Conservation (phyloP, 2,888 invertebrate genomes). For the Bombylius major region DNA sequence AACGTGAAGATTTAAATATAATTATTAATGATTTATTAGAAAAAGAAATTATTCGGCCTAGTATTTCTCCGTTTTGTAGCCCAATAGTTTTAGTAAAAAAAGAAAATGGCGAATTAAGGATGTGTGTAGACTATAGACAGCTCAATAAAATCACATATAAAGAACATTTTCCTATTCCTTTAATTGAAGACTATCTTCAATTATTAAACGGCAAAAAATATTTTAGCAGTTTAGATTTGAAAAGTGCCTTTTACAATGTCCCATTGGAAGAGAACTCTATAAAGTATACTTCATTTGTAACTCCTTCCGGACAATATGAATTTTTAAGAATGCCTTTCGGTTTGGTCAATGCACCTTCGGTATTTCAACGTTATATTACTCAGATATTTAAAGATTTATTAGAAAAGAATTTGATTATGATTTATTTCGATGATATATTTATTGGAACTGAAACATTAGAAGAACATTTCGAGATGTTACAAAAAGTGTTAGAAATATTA, state of each 20-base stretch:
- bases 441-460: conserved; percentile 7
- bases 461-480: conserved; percentile 5
- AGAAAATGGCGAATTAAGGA: conserved; percentile 16
- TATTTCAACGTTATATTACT: conserved; percentile 16
- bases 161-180: conserved; percentile 15
- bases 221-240: conserved; percentile 19
- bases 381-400: conserved; percentile 10
- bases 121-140: conserved; percentile 18
- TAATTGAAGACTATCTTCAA: conserved; percentile 20
- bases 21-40: conserved; percentile 21
- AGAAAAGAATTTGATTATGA: conserved; percentile 6
- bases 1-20: conserved; percentile 18
- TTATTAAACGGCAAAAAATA: conserved; percentile 15
- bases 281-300: conserved; percentile 20
- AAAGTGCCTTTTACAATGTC: conserved; percentile 24
- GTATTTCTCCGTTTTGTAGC: conserved; percentile 19
- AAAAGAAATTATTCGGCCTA: conserved; percentile 11
- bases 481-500: conserved; percentile 1
- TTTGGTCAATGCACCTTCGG: conserved; percentile 16
- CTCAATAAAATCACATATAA: conserved; percentile 12
- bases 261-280: conserved; percentile 14
- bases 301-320: conserved; percentile 19
- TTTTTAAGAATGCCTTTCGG: conserved; percentile 8
- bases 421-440: conserved; percentile 19
- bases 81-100: conserved; percentile 20